Evolutionary conservation across 2,888 invertebrate genomes (phyloP).

Genomic region (Boloria selene): DNA sequence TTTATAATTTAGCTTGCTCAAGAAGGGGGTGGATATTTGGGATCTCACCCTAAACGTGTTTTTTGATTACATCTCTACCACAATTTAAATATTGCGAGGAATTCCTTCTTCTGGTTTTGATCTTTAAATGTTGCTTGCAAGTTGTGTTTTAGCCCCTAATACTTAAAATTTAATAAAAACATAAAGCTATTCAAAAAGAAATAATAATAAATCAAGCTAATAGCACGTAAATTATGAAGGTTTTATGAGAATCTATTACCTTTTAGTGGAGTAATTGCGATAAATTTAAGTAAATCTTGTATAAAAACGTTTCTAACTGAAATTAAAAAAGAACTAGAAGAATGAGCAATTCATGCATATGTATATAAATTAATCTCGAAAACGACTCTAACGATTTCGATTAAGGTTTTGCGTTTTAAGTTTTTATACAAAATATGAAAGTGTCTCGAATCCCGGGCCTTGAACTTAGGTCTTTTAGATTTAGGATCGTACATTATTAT

Average conservation of each 20-base stretch:
- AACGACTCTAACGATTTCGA: background rate
- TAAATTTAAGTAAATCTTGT: conserved; percentile 5
- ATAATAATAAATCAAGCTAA: conserved; percentile 14
- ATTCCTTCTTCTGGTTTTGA: background rate
- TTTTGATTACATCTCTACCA: conserved; percentile 1
- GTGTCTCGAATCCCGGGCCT: no score
- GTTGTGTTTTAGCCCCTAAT: conserved; percentile 13
- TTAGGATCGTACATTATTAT: no score
- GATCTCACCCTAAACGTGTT: conserved; percentile 5
- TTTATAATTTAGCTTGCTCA: conserved; percentile 33
- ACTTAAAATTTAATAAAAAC: conserved; percentile 9
- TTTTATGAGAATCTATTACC: conserved; percentile 1
- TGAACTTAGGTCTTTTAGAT: no score
- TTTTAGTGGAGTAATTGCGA: conserved; percentile 2
- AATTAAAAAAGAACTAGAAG: no score
- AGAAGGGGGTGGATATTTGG: conserved; percentile 22
- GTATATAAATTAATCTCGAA: no score
- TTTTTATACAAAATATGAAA: no score
- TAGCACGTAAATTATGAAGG: conserved; percentile 4
- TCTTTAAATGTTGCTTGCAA: background rate
- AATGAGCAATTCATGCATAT: no score
- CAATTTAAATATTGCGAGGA: background rate
- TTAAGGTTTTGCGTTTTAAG: background rate
- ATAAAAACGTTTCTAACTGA: no score
- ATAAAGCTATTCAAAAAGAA: conserved; percentile 6